Base-by-base conservation (phyloP, 2,797 vertebrate species). In the Myripristis murdjan region DNA sequence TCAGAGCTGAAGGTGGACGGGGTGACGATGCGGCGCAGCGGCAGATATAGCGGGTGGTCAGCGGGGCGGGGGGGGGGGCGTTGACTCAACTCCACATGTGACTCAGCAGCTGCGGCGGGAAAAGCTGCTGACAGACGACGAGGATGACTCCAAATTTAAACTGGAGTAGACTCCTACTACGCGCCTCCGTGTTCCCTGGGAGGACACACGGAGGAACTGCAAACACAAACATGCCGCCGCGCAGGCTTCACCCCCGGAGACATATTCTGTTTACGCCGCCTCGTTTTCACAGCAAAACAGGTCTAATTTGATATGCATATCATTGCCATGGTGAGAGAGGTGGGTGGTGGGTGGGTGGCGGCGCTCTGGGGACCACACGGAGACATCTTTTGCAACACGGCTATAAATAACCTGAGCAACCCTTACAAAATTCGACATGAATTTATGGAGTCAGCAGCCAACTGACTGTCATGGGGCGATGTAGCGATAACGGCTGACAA, bases 101-200 rank as follows among this genome's bases (percentile, higher is more conserved):
- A 87, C 70, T 81, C 82, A 85, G 74, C 95, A 95, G 83, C 87
- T 81, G 82, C 78, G 67, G 80, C n/a, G 58, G 90, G 90, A 6
- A 11, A 94, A 95, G 95, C 67, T 94, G 94, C 94, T 95, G 93
- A 95, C 93, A 90, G 18, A 83, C 89, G 74, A 71, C 10, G 31
- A 39, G 37, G 84, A 89, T 70, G 61, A 86, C 87, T 91, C 89
- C 68, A 82, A 73, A 91, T 91, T 76, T 84, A 65, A 55, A 86
- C 83, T 18, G 52, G 24, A 73, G 78, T 82, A 79, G 70, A 92
- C 91, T 91, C 89, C 92, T 87, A 90, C 87, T 73, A 67, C 24
- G 24, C 5, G 20, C 54, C 39, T 43, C 43, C 54, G 28, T 58
- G 26, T 71, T 58, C 47, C 59, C 22, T 22, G 28, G 44, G 57